phyloP scores from a whole-genome alignment of 1,140 invertebrate genomes.

The Hirudo medicinalis region DNA sequence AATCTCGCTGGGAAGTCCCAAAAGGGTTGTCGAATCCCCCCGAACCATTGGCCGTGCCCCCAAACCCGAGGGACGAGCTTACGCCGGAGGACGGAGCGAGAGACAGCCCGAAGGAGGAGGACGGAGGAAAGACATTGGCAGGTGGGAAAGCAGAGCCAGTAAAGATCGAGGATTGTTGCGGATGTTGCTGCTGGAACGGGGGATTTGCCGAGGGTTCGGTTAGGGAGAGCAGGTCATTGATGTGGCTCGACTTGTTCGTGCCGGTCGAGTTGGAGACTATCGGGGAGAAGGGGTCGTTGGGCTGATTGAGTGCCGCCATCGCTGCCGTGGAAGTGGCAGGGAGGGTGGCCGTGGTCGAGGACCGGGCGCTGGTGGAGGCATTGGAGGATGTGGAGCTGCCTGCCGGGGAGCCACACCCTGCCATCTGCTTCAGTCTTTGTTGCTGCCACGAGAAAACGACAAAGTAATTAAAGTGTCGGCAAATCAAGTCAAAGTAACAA shows the following conservation, averaged over 20 bases:
- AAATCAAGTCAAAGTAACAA: background rate
- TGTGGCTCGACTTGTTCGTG: background rate
- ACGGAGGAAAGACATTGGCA: background rate
- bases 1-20: too few species aligned
- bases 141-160: background rate
- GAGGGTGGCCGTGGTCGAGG: background rate
- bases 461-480: background rate
- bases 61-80: too few species aligned
- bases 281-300: background rate
- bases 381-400: constrained; percentile 4
- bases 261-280: too few species aligned
- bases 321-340: constrained; percentile 1
- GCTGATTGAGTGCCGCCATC: background rate
- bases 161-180: background rate
- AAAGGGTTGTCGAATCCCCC: too few species aligned
- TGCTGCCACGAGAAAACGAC: background rate
- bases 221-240: background rate
- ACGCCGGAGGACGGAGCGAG: too few species aligned
- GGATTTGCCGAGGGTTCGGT: background rate
- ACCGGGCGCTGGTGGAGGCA: background rate
- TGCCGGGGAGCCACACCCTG: constrained; percentile 1
- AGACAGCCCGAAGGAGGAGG: too few species aligned
- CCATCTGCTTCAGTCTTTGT: constrained; percentile 18
- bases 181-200: background rate
- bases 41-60: too few species aligned